These are phyloP conservation scores for Polyommatus iphigenia DNA, from an alignment of 2,888 invertebrate genomes.

Conservation along the genomic window DNA sequence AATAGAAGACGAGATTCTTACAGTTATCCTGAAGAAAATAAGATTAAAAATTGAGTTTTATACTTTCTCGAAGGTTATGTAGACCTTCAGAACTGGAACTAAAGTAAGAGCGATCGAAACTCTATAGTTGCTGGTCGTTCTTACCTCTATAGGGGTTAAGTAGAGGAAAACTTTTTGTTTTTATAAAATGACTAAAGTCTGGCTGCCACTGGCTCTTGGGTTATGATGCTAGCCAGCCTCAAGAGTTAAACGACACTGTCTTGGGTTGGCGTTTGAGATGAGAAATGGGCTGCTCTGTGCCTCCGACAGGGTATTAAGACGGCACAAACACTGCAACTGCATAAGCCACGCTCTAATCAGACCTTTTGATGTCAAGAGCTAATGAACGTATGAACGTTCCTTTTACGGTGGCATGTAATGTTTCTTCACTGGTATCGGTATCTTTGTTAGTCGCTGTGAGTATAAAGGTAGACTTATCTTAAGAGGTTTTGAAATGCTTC, in stretches of 20 bases:
- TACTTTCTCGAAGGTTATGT: no score
- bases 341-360: conserved; percentile 65
- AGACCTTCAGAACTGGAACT: no score
- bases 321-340: conserved; percentile 68
- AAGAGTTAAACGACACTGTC: conserved; percentile 51
- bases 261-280: conserved; percentile 66
- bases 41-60: no score
- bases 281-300: conserved; percentile 70
- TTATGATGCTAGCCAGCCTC: conserved; percentile 2
- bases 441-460: background rate
- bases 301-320: conserved; percentile 66
- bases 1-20: no score
- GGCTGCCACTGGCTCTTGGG: no score
- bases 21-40: no score
- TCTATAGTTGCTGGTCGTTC: no score
- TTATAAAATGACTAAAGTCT: no score
- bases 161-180: no score
- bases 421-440: background rate
- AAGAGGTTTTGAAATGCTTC: background rate
- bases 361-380: conserved; percentile 52
- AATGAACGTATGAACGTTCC: conserved; percentile 42
- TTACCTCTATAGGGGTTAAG: no score
- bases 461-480: background rate
- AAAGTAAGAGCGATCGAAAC: no score
- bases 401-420: conserved; percentile 29